phyloP scores from a whole-genome alignment of 2,888 invertebrate genomes.

The Steinernema carpocapsae region DNA sequence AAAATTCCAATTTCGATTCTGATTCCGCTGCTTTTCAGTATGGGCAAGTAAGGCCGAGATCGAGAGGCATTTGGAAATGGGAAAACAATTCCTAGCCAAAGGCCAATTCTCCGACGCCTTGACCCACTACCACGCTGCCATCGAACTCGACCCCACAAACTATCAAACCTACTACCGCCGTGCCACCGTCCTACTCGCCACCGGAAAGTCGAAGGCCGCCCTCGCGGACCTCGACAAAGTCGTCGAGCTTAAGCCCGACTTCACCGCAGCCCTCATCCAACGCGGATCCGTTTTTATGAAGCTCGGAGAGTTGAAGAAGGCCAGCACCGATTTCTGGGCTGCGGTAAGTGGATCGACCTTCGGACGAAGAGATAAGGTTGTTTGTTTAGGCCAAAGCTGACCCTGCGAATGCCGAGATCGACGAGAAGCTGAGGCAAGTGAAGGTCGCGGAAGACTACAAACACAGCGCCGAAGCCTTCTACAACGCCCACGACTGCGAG shows the following conservation, averaged over 20 bases:
- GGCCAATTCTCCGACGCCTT: slow-evolving; percentile 94
- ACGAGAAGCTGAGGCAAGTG: slow-evolving; percentile 73
- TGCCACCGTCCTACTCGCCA: slow-evolving; percentile 82
- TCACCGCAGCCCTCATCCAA: slow-evolving; percentile 80
- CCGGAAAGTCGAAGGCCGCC: slow-evolving; percentile 93
- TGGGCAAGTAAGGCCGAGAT: slow-evolving; percentile 75
- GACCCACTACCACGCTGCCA: slow-evolving; percentile 95
- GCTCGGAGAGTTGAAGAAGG: slow-evolving; percentile 73
- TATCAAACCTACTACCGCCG: slow-evolving; percentile 94
- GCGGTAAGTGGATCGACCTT: slow-evolving; percentile 51
- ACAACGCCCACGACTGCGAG: slow-evolving; percentile 74
- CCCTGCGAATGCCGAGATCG: slow-evolving; percentile 80
- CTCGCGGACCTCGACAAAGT: slow-evolving; percentile 90
- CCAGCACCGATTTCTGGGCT: slow-evolving; percentile 58
- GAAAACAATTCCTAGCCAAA: slow-evolving; percentile 85
- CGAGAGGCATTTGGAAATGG: slow-evolving; percentile 89
- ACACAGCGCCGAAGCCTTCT: slow-evolving; percentile 74
- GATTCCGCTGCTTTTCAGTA: slow-evolving; percentile 40
- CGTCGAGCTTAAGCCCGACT: slow-evolving; percentile 90
- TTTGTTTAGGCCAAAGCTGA: slow-evolving; percentile 76
- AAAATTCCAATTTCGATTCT: too few relatives aligned
- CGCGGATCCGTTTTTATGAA: slow-evolving; percentile 88
- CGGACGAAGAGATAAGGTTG: background rate
- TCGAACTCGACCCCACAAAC: slow-evolving; percentile 93
- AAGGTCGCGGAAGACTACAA: slow-evolving; percentile 15